Conservation (phyloP, 2,113 vertebrate genomes). For the Nematolebias whitei region DNA sequence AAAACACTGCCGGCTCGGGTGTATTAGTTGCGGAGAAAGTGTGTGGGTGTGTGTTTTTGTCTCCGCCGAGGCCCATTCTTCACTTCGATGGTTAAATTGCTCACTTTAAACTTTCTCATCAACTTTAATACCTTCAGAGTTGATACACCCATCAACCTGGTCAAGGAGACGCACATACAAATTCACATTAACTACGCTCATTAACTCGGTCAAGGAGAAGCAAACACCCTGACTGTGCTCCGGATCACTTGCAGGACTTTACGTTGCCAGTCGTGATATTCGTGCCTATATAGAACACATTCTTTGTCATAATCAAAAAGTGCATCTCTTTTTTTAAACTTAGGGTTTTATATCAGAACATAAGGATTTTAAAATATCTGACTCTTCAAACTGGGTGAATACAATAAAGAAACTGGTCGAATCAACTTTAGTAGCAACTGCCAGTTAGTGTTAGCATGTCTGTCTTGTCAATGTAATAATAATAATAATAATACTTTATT, state of each 20-base stretch:
- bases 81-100: slow-evolving; percentile 59
- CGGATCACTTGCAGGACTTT: slow-evolving; percentile 7
- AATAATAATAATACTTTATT: too few relatives aligned
- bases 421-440: too few relatives aligned
- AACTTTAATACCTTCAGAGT: slow-evolving; percentile 53
- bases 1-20: slow-evolving; percentile 27
- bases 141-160: slow-evolving; percentile 50
- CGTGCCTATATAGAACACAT: not conserved
- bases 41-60: slow-evolving; percentile 32
- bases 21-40: slow-evolving; percentile 7
- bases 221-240: slow-evolving; percentile 19
- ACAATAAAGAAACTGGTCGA: too few relatives aligned
- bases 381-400: too few relatives aligned
- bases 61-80: slow-evolving; percentile 50
- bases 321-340: too few relatives aligned
- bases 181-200: slow-evolving; percentile 35
- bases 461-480: too few relatives aligned
- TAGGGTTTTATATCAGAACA: too few relatives aligned
- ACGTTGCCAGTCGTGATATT: not conserved
- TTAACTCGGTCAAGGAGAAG: slow-evolving; percentile 59
- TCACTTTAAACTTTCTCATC: slow-evolving; percentile 67
- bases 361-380: too few relatives aligned
- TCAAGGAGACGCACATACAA: slow-evolving; percentile 60
- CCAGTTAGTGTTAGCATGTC: too few relatives aligned
- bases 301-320: too few relatives aligned